These are phyloP conservation scores for Diorhabda elongata DNA, from an alignment of 1,140 invertebrate species.

Conservation along the genomic window DNA sequence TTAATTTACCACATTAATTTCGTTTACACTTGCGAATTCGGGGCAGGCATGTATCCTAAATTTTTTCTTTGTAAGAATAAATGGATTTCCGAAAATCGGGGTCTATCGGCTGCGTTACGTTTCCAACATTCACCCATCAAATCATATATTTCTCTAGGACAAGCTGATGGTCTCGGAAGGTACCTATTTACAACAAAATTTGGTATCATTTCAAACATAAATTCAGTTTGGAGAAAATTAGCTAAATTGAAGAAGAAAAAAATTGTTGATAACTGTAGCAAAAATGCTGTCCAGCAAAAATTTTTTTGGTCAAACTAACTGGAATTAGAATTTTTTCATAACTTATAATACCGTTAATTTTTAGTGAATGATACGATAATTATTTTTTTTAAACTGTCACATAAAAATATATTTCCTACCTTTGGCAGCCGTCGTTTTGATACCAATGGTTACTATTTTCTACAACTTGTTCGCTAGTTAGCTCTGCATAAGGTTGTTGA, in stretches of 20 bases:
- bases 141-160: conserved; percentile 87
- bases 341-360: no score
- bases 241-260: no score
- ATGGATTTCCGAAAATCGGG: conserved; percentile 86
- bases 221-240: background rate
- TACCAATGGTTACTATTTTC: conserved; percentile 70
- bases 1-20: background rate
- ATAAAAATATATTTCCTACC: conserved; percentile 32
- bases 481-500: conserved; percentile 68
- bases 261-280: no score
- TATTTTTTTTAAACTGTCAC: no score
- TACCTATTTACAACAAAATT: conserved; percentile 35
- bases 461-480: conserved; percentile 72
- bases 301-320: no score
- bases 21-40: conserved; percentile 27
- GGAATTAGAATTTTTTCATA: no score
- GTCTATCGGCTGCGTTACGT: conserved; percentile 75
- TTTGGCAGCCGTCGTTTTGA: conserved; percentile 51
- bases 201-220: background rate
- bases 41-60: conserved; percentile 68
- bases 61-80: conserved; percentile 88
- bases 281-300: no score
- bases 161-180: conserved; percentile 74
- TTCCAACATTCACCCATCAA: conserved; percentile 94
- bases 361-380: no score